Evolutionary conservation across 2,888 invertebrate species (phyloP), one percentile per base, ranked within the genome.

Genomic region (Agrochola macilenta): DNA sequence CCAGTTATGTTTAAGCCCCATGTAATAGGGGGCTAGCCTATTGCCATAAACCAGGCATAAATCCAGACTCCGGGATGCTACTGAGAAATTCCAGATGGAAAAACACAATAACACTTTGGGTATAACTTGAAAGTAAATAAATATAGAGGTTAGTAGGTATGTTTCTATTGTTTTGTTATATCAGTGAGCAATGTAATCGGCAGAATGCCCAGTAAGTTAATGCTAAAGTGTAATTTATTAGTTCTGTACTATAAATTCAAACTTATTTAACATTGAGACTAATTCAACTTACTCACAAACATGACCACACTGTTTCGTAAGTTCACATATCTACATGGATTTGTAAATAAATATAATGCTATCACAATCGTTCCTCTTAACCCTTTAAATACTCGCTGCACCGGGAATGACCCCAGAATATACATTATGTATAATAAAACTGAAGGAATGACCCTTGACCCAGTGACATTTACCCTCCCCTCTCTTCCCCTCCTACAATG

Each of bases 381-480:
- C 23, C n/a, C 14, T 49, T 54, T 14, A 54, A 76, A 54, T 35
- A 54, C 5, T 63, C 8, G 52, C 60, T 73, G 74, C 74, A 71
- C 35, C 4, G 4, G 2, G n/a, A 69, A n/a, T 61, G 5, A 69
- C 17, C 35, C 43, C 26, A 61, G 52, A 79, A 73, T 73, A n/a
- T 23, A 35, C 5, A 12, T 49, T 5, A 20, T 12, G 14, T 68
- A 76, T 63, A 82, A 69, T 73, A 69, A 75, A 64, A 57, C 46
- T 76, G 65, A 69, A 78, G 64, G 43, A 46, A 68, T 60, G 30
- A 79, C 30, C 84, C 79, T 82, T 88, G 88, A 86, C 84, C 88
- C 61, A 78, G 52, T 87, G 66, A 78, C 87, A 81, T 85, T 84
- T 52, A 73, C 72, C 72, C 61, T 23, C 57, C 12, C 69, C 69